Evolutionary conservation across 2,888 invertebrate species (phyloP), one percentile per base, ranked within the genome.

Genomic region (Standfussiana lucernea): DNA sequence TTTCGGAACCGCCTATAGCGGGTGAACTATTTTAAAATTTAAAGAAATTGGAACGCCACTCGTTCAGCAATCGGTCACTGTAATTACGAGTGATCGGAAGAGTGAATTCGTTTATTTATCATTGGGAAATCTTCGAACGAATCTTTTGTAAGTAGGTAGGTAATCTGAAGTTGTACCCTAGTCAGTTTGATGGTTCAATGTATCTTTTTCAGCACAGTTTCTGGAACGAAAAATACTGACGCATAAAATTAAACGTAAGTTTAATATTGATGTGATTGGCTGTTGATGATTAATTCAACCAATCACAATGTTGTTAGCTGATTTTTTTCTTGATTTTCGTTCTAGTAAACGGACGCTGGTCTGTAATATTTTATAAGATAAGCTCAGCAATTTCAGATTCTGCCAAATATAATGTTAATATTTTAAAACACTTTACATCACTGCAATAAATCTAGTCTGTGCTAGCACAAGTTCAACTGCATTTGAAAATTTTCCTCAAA

Each of bases 1-100:
- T 80, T 82, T 70, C 62, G 73, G 79, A 72, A 50, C 88, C 42
- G 80, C 83, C 75, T 64, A 83, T 77, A 88, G 84, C 79, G 76
- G 73, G 75, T 79, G 75, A 85, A 87, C 87, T 88, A 88, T 88
- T 88, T 88, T 84, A 73, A 88, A 88, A 80, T 76, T 21, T 72
- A 65, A 84, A 85, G n/a, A 85, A 87, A 87, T 86, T 86, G 77
- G 88, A 82, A 85, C 88, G 72, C 69, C 79, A 70, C 85, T 86
- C 69, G 77, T 64, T 69, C 77, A 67, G 62, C 77, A 75, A 86
- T 81, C 80, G 74, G 81, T 85, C 86, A 81, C 65, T 77, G 66
- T 85, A 85, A 81, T 86, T 70, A 82, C 76, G 61, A 75, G 59
- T 61, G 65, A 74, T 79, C 59, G 59, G 71, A 78, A 79, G 75